Conservation (phyloP, 1,140 invertebrate species). For the Ceratitis capitata region DNA sequence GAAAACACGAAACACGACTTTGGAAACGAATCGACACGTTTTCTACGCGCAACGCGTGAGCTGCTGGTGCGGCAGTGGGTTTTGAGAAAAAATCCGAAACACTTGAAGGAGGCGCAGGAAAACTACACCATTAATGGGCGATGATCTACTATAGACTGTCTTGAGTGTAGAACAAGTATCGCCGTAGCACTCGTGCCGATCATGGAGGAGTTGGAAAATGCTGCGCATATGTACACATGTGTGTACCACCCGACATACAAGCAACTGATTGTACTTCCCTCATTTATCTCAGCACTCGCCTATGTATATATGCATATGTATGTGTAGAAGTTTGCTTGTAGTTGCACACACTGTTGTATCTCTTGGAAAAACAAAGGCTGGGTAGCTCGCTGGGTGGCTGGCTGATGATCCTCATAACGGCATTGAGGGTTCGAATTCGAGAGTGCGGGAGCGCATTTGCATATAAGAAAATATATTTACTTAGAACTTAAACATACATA, state of each 20-base stretch:
- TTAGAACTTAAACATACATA: not conserved
- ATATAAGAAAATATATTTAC: not conserved
- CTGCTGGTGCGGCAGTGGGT: not conserved
- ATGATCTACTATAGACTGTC: constrained; percentile 7
- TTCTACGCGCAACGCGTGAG: not conserved
- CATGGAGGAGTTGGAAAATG: constrained; percentile 25
- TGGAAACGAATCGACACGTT: not conserved
- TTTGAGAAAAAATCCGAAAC: not conserved
- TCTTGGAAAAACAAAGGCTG: constrained; percentile 32
- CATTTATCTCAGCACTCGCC: not conserved
- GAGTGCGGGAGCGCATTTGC: not conserved
- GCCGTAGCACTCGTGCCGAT: too few species aligned
- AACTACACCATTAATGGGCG: not conserved
- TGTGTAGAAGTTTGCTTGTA: not conserved
- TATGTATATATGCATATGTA: not conserved
- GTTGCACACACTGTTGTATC: not conserved
- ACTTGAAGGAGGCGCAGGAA: not conserved
- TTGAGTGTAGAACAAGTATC: not conserved
- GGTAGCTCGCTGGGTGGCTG: not conserved
- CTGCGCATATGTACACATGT: too few species aligned
- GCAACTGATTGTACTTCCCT: not conserved
- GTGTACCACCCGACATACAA: too few species aligned
- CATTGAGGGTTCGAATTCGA: not conserved
- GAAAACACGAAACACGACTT: not conserved
- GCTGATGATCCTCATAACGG: not conserved